Evolutionary conservation across 2,113 vertebrate genomes (phyloP), one percentile per base, ranked within the genome.

Genomic region (Thomomys bottae): DNA sequence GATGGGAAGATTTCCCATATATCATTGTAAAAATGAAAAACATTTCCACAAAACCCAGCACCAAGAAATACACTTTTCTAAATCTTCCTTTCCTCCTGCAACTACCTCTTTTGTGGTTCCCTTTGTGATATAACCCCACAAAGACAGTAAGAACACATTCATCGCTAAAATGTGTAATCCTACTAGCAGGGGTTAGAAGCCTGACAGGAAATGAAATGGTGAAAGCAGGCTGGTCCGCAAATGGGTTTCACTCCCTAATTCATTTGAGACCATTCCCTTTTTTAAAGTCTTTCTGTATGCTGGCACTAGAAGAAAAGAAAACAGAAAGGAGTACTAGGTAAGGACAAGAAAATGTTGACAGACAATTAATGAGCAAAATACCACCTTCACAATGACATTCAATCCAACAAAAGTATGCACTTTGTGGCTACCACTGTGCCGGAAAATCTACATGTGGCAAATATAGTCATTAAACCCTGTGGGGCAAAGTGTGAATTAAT

Each of bases 321-420:
- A 14, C 76, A 67, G 84, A 88, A 54, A 21, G 67, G 80, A 75
- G 80, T 89, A 17, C 68, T 75, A 32, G 40, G 68, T 84, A 57
- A 89, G 68, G 28, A 78, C 72, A 95, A 91, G 21, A 92, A 59
- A 83, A 45, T 76, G 94, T 73, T 84, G 84, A 94, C 83, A 94
- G 73, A 68, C 71, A 89, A 94, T 76, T 93, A 95, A 97, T 95
- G 92, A 88, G 80, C 88, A 96, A 94, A 95, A 90, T 36, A 66
- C 68, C 77, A 14, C 75, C 90, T 94, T 78, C 68, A 77, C 72
- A 93, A 90, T 76, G 36, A 72, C 61, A 63, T 73, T 79, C 63
- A 90, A 32, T 67, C 38, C 49, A 94, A 96, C 88, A 95, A 94
- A 95, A 94, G 40, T 21, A 64, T 11, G 93, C 91, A 79, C 68